Evolutionary conservation across 2,797 vertebrate genomes (phyloP).

Genomic region (Carcharodon carcharias): DNA sequence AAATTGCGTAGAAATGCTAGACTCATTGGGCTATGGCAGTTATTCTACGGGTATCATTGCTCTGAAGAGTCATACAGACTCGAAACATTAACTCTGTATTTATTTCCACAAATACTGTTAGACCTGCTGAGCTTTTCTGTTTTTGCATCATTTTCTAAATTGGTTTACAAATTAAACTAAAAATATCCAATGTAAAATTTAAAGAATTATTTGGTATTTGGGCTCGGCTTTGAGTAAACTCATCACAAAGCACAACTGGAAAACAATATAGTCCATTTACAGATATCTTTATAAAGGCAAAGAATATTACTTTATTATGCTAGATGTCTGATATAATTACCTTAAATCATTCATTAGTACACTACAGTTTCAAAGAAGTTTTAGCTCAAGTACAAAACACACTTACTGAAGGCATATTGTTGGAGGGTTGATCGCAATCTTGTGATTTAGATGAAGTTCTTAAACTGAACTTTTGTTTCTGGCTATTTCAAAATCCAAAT

Average conservation of each 20-base stretch:
- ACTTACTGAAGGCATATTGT: background rate
- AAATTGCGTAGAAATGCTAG: background rate
- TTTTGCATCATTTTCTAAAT: background rate
- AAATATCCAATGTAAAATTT: background rate
- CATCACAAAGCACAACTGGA: background rate
- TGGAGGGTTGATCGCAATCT: background rate
- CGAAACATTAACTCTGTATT: too few species aligned
- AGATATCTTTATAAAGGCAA: background rate
- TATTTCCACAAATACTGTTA: too few species aligned
- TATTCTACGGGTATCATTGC: background rate
- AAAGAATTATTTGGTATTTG: background rate
- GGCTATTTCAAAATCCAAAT: background rate
- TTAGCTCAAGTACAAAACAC: background rate
- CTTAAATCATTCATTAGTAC: background rate
- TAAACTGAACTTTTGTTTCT: background rate
- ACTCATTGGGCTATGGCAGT: background rate
- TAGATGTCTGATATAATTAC: background rate
- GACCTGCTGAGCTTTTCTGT: too few species aligned
- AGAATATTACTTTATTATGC: background rate
- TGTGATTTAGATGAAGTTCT: slow-evolving; percentile 4
- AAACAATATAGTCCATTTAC: background rate
- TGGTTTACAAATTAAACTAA: background rate
- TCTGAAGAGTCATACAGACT: too few species aligned
- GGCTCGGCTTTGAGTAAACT: background rate
- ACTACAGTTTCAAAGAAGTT: background rate